A percentile compares a stretch with the other conserved stretches of the same genome.
These are phyloP conservation scores for Tapera naevia DNA, from an alignment of 2,797 vertebrate species.

Conservation along the genomic window DNA sequence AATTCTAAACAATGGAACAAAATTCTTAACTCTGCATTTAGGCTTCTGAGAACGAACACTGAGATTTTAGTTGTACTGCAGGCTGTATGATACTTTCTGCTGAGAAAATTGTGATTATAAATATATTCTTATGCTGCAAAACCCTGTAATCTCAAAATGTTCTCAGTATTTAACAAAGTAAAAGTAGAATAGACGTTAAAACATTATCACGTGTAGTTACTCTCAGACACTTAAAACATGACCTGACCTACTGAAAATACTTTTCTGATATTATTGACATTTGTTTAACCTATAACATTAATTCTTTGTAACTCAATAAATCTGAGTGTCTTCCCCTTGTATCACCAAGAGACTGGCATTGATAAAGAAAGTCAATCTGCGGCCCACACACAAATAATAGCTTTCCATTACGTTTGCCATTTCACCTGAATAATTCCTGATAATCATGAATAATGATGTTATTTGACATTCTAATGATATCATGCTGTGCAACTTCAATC, in stretches of 20 bases:
- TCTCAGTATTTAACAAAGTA: not conserved
- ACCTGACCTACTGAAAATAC: slow-evolving; percentile 56
- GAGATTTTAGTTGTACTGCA: not conserved
- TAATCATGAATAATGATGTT: slow-evolving; percentile 91
- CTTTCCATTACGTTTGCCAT: slow-evolving; percentile 79
- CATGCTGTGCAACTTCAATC: slow-evolving; percentile 78
- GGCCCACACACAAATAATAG: slow-evolving; percentile 75
- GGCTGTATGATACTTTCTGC: not conserved
- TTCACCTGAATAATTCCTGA: slow-evolving; percentile 83
- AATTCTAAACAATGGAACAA: not conserved
- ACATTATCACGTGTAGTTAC: not conserved
- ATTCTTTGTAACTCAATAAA: slow-evolving; percentile 72
- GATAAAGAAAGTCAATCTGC: slow-evolving; percentile 74
- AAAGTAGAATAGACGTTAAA: slow-evolving; percentile 9
- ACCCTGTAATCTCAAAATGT: not conserved
- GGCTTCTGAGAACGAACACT: not conserved
- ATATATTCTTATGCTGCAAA: not conserved
- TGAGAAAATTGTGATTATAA: not conserved
- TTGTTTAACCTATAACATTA: slow-evolving; percentile 72
- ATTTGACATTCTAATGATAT: slow-evolving; percentile 83
- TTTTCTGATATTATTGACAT: slow-evolving; percentile 68
- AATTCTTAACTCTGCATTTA: not conserved
- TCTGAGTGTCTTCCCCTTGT: slow-evolving; percentile 61
- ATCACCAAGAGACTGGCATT: slow-evolving; percentile 58
- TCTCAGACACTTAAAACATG: slow-evolving; percentile 16